Evolutionary conservation across 2,113 vertebrate genomes (phyloP).

Genomic region (Mirza zaza): DNA sequence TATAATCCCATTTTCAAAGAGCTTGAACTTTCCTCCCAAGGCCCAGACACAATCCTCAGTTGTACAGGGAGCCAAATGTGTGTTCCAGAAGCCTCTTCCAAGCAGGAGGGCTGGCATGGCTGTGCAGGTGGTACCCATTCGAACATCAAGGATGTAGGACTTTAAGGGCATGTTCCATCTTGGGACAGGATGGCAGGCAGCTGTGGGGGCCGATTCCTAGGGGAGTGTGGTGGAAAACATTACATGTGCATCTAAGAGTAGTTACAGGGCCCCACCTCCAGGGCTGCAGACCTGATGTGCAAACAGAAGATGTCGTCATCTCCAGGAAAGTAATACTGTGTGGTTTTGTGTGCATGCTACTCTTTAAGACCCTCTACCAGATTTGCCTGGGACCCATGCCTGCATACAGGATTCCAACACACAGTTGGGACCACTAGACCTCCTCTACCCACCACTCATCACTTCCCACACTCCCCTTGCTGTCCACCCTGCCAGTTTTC

Average conservation of each 20-base stretch:
- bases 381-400: background rate
- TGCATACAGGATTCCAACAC: background rate
- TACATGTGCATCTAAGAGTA: background rate
- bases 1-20: slow-evolving; percentile 29
- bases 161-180: background rate
- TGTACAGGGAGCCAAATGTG: background rate
- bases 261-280: background rate
- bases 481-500: background rate
- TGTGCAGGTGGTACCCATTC: background rate
- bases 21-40: background rate
- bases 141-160: background rate
- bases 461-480: background rate
- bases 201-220: background rate
- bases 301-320: background rate
- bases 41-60: background rate
- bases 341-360: background rate
- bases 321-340: background rate
- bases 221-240: background rate
- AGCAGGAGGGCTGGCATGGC: background rate
- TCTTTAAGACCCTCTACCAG: background rate
- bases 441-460: background rate
- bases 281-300: background rate
- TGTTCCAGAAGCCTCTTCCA: background rate
- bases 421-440: background rate
- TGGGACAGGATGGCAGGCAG: background rate